These are phyloP conservation scores for Brachionus koreanus DNA, from an alignment of 1,140 invertebrate genomes.

Conservation along the genomic window DNA sequence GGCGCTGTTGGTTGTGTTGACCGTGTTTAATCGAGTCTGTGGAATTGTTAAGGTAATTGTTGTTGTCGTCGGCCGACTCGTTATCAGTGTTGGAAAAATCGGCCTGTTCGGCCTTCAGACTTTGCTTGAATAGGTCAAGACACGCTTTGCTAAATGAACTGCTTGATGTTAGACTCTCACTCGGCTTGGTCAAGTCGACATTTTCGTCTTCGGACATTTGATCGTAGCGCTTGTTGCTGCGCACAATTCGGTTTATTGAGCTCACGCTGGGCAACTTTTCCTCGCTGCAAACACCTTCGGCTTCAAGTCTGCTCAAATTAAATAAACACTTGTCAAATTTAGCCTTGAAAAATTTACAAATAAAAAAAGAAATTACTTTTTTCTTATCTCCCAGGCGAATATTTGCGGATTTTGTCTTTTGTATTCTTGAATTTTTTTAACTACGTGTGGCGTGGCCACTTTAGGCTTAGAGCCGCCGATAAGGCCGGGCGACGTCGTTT, in stretches of 20 bases:
- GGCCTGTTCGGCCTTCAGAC: neutral
- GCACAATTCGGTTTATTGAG: conserved; percentile 91
- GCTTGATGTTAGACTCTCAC: neutral
- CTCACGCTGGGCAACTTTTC: conserved; percentile 98
- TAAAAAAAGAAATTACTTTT: conserved; percentile 71
- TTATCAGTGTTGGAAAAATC: neutral
- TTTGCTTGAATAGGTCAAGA: neutral
- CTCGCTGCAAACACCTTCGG: conserved; percentile 89
- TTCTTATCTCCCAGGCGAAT: conserved; percentile 99
- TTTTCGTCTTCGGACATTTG: conserved; percentile 22
- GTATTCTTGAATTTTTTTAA: conserved; percentile 95
- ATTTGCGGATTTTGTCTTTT: conserved; percentile 98
- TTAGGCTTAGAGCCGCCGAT: conserved; percentile 99
- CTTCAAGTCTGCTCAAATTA: conserved; percentile 19
- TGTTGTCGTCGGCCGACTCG: neutral
- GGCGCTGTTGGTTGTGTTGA: conserved; percentile 21
- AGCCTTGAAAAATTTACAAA: neutral
- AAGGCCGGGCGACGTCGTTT: conserved; percentile 95
- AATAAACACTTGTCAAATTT: neutral
- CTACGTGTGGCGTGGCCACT: conserved; percentile 94
- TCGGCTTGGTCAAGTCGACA: neutral
- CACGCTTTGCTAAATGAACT: neutral
- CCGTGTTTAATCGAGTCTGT: conserved; percentile 5
- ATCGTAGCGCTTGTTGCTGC: conserved; percentile 21
- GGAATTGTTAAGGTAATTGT: conserved; percentile 33